Conservation (phyloP, 2,113 vertebrate genomes). For the Saguinus midas region DNA sequence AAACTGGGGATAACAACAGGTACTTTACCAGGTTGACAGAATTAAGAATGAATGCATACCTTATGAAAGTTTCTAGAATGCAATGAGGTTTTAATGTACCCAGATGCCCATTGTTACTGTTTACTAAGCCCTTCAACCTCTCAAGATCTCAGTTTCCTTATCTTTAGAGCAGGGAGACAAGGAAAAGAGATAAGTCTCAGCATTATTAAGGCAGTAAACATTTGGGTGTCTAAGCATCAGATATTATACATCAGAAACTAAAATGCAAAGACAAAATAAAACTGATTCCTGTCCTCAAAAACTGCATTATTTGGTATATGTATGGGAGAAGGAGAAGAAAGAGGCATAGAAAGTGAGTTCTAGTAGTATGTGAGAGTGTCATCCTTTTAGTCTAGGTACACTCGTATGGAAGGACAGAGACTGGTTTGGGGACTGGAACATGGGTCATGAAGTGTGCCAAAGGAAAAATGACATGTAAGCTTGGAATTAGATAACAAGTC, state of each 20-base stretch:
- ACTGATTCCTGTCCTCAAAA: neutral
- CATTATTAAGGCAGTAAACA: neutral
- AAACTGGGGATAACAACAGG: neutral
- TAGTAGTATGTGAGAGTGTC: neutral
- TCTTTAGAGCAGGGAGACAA: neutral
- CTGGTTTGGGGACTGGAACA: neutral
- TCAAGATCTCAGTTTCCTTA: neutral
- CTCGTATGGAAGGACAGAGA: neutral
- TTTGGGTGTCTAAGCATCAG: neutral
- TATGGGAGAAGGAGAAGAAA: neutral
- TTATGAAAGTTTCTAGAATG: neutral
- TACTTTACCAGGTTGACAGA: neutral
- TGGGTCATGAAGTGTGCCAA: neutral
- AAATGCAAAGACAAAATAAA: neutral
- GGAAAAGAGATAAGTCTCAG: neutral
- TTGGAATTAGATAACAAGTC: neutral
- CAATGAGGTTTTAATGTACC: neutral
- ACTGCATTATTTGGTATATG: neutral
- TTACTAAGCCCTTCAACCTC: neutral
- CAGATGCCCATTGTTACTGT: neutral
- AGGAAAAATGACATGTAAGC: neutral
- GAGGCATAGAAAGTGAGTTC: neutral
- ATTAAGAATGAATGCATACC: neutral
- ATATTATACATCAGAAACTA: neutral
- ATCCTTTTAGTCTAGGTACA: neutral